Conservation (phyloP, 2,113 vertebrate genomes). For the Riparia riparia region DNA sequence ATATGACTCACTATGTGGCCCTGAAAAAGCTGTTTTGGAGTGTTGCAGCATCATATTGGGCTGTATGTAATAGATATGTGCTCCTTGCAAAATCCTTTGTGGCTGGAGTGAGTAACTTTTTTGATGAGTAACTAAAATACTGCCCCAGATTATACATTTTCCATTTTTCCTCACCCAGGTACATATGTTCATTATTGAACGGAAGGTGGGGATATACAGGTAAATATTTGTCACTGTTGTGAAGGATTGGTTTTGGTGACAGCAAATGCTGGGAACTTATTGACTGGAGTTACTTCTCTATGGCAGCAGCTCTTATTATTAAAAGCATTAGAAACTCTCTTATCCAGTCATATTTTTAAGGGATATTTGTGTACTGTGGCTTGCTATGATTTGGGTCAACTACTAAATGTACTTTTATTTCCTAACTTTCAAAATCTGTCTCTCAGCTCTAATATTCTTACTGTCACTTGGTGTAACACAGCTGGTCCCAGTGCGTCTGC, state of each 20-base stretch:
- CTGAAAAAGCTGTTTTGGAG: not conserved
- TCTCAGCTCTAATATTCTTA: not conserved
- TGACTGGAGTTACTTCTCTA: not conserved
- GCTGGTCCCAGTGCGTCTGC: not conserved
- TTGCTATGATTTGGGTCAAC: not conserved
- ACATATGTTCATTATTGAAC: not conserved
- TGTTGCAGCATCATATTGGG: not conserved
- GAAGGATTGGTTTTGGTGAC: not conserved
- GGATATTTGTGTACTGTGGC: not conserved
- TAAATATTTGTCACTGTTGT: not conserved
- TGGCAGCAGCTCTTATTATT: not conserved
- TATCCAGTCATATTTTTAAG: not conserved
- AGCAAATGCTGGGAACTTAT: not conserved
- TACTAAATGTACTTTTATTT: not conserved
- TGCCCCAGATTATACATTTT: not conserved
- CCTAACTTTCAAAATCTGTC: not conserved
- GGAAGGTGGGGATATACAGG: not conserved
- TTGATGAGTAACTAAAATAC: not conserved
- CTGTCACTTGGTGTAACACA: not conserved
- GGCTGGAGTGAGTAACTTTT: not conserved
- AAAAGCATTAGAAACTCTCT: not conserved
- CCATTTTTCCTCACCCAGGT: not conserved
- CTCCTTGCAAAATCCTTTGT: not conserved
- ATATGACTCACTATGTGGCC: not conserved
- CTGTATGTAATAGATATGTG: not conserved